A percentile compares a stretch with the other conserved stretches of the same genome.
Evolutionary conservation across 2,113 vertebrate genomes (phyloP).

Genomic region (Notarius lentiginosus): DNA sequence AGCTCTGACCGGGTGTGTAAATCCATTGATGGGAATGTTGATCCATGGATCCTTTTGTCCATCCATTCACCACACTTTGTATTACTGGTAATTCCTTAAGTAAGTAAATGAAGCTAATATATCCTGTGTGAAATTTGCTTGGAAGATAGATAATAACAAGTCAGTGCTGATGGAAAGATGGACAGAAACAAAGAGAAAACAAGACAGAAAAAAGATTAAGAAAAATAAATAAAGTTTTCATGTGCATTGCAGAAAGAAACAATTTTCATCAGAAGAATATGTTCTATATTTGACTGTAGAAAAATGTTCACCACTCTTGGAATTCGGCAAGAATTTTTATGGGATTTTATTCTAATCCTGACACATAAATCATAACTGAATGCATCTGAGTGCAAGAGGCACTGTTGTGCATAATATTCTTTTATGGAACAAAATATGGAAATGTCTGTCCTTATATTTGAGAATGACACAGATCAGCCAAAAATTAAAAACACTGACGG

Average conservation of each 20-base stretch:
- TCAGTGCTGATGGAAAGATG: background rate
- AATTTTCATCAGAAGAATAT: constrained; percentile 50
- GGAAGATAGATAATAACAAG: background rate
- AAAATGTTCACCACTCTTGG: constrained; percentile 65
- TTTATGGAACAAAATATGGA: constrained; percentile 61
- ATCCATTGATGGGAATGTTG: background rate
- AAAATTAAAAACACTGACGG: too few relatives aligned
- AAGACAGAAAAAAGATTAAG: background rate
- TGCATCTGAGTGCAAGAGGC: constrained; percentile 53
- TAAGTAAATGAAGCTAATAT: background rate
- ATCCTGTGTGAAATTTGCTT: background rate
- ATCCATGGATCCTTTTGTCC: background rate
- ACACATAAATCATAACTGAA: constrained; percentile 69
- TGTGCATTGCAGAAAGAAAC: constrained; percentile 54
- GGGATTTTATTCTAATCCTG: constrained; percentile 69
- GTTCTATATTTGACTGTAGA: constrained; percentile 61
- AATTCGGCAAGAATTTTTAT: constrained; percentile 65
- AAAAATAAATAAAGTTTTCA: constrained; percentile 62
- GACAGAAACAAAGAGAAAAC: background rate
- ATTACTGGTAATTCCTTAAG: background rate
- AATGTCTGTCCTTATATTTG: constrained; percentile 57
- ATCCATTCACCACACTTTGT: background rate
- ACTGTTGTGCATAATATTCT: constrained; percentile 53
- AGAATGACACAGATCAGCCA: background rate
- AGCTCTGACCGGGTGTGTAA: background rate